These are phyloP conservation scores for Nephila pilipes DNA, from an alignment of 1,140 invertebrate genomes.

Conservation along the genomic window DNA sequence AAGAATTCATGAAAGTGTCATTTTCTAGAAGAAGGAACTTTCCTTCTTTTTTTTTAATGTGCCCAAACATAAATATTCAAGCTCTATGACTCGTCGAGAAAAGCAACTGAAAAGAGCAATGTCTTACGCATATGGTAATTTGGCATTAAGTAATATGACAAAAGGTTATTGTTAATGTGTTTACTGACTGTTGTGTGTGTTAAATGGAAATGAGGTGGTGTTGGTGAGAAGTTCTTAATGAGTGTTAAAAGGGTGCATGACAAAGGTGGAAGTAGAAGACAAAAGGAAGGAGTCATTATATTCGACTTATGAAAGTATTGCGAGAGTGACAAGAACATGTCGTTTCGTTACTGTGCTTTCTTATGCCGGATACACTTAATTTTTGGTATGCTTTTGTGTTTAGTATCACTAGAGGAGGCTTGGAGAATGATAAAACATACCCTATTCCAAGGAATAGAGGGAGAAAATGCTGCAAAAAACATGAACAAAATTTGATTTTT, in stretches of 20 bases:
- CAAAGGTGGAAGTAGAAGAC: neutral
- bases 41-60: neutral
- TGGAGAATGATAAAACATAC: no score
- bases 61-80: neutral
- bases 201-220: constrained; percentile 17
- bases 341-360: no score
- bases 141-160: constrained; percentile 29
- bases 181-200: neutral
- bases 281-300: neutral
- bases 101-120: neutral
- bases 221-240: neutral
- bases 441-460: no score
- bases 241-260: neutral
- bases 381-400: no score
- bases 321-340: no score
- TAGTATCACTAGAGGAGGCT: no score
- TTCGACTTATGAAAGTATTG: neutral
- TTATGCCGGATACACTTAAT: no score
- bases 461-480: no score
- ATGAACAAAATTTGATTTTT: no score
- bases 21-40: neutral
- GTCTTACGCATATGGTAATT: constrained; percentile 4
- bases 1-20: constrained; percentile 42
- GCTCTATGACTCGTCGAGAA: neutral
- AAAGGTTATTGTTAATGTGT: constrained; percentile 17